Conservation (phyloP, 2,797 vertebrate genomes). For the Masticophis lateralis region DNA sequence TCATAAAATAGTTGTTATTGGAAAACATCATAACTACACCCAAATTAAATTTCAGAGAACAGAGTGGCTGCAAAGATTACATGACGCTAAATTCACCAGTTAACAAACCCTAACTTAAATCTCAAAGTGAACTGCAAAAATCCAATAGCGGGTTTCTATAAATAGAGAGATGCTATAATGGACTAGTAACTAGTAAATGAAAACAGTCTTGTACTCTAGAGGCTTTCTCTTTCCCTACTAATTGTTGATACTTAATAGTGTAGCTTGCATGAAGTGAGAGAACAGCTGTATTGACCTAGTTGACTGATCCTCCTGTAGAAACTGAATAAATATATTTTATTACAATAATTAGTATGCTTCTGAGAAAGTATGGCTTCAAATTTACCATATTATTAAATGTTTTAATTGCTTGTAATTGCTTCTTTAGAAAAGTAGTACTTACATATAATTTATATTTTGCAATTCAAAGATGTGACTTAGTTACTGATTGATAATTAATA, state of each 20-base stretch:
- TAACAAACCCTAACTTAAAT: not conserved
- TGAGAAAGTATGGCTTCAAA: not conserved
- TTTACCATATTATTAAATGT: not conserved
- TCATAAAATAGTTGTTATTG: not conserved
- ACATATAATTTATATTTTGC: not conserved
- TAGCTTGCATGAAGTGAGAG: accelerated
- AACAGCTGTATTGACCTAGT: accelerated
- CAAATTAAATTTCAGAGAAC: not conserved
- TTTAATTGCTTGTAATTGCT: not conserved
- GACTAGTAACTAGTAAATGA: not conserved
- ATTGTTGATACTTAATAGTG: not conserved
- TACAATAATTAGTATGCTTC: not conserved
- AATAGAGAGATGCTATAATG: not conserved
- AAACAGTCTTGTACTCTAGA: not conserved
- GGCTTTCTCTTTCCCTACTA: accelerated
- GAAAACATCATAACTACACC: not conserved
- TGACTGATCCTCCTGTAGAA: not conserved
- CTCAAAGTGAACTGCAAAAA: not conserved
- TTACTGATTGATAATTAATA: not conserved
- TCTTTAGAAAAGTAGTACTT: not conserved
- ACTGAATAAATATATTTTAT: not conserved
- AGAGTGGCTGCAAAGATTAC: not conserved
- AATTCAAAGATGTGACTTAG: not conserved
- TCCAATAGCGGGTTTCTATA: not conserved
- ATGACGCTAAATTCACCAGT: not conserved